Evolutionary conservation across 2,888 invertebrate species (phyloP).

Genomic region (Shargacucullia verbasci): DNA sequence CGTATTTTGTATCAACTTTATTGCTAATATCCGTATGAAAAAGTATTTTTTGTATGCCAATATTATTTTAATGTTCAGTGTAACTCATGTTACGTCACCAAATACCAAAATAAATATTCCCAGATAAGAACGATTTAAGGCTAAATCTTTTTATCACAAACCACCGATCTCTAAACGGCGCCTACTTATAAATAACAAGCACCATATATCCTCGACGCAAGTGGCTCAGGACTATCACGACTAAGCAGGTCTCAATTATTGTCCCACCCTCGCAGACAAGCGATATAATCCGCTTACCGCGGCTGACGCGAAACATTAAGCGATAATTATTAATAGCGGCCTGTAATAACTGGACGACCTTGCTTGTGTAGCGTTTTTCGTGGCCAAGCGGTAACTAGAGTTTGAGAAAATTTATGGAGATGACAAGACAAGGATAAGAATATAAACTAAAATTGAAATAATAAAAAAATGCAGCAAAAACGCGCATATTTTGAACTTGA

Average conservation of each 20-base stretch:
- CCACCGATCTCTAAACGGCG: neutral
- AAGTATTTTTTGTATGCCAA: neutral
- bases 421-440: neutral
- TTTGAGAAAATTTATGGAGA: neutral
- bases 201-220: constrained; percentile 33
- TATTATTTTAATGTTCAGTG: neutral
- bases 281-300: constrained; percentile 65
- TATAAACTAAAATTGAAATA: neutral
- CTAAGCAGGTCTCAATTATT: constrained; percentile 59
- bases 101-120: neutral
- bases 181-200: constrained; percentile 48
- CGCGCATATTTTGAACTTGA: no score
- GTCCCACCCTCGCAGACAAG: constrained; percentile 57
- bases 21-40: neutral
- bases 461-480: neutral
- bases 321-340: constrained; percentile 64
- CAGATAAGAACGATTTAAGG: neutral
- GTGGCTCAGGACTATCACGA: constrained; percentile 52
- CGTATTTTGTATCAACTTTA: neutral
- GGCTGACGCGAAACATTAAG: constrained; percentile 59
- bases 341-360: constrained; percentile 47
- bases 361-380: constrained; percentile 43
- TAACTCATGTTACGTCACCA: no score
- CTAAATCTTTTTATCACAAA: constrained; percentile 22
- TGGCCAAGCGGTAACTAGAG: constrained; percentile 2